Percentiles rank a stretch among this genome's conserved stretches.
Conservation (phyloP, 2,888 invertebrate species). For the Sympetrum striolatum region DNA sequence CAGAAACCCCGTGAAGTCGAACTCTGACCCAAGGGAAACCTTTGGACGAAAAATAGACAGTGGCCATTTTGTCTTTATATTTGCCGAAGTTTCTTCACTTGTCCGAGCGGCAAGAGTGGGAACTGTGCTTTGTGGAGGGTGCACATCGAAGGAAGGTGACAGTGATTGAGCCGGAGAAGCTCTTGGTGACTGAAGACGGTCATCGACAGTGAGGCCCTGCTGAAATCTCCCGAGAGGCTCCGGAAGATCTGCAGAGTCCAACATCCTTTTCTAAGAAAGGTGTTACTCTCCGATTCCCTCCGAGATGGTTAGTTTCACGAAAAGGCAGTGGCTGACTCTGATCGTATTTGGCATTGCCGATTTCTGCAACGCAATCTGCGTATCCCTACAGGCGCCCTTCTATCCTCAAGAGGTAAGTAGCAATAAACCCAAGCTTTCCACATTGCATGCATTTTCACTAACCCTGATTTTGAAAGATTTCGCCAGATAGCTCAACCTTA, state of each 20-base stretch:
- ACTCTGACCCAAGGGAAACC: not conserved
- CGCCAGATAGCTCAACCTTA: too few species aligned
- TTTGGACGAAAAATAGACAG: not conserved
- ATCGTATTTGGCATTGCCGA: constrained; percentile 81
- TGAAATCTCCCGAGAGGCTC: too few species aligned
- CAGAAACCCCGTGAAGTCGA: not conserved
- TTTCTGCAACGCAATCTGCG: constrained; percentile 84
- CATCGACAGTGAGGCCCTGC: not conserved
- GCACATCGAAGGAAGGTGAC: not conserved
- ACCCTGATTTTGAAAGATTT: too few species aligned
- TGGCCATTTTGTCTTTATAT: not conserved
- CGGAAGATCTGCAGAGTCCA: too few species aligned
- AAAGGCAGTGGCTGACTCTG: constrained; percentile 78
- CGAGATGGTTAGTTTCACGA: constrained; percentile 70
- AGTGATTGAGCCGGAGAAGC: not conserved
- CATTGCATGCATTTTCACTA: too few species aligned
- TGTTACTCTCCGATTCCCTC: not conserved
- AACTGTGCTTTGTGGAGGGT: not conserved
- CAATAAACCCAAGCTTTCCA: too few species aligned
- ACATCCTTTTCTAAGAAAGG: not conserved
- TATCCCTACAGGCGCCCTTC: constrained; percentile 85
- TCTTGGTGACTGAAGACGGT: not conserved
- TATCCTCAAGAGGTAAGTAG: constrained; percentile 79
- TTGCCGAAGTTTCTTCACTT: not conserved
- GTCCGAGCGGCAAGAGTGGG: not conserved